phyloP scores from a whole-genome alignment of 92 coral and sea anemone genomes.

The Parazoanthus atlanticus region DNA sequence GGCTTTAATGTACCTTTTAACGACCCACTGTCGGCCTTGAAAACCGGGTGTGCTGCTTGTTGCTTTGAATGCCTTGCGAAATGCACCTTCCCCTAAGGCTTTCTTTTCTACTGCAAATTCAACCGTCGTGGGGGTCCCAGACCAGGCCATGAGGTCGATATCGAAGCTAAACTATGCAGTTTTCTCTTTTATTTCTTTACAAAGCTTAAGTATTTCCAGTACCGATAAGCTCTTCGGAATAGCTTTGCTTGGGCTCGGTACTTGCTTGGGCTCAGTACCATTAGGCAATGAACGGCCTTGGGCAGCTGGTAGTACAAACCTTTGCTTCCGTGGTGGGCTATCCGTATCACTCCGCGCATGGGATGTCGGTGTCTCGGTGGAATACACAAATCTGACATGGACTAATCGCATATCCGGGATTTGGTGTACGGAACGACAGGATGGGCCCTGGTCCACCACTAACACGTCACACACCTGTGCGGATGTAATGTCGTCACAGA shows the following conservation, averaged over 20 bases:
- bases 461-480: conserved; percentile 16
- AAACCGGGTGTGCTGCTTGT: conserved; percentile 14
- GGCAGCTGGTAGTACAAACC: too few relatives aligned
- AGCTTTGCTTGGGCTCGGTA: not conserved
- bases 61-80: not conserved
- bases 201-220: not conserved
- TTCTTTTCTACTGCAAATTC: not conserved
- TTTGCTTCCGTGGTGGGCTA: not conserved
- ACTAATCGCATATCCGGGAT: not conserved
- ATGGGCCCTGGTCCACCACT: not conserved
- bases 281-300: too few relatives aligned
- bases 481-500: conserved; percentile 3
- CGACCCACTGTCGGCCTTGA: not conserved
- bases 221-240: not conserved
- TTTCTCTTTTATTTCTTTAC: not conserved
- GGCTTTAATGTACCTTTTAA: not conserved
- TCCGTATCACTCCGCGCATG: not conserved
- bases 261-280: too few relatives aligned
- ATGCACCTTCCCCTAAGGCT: not conserved
- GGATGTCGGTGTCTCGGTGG: not conserved
- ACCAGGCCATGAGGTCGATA: not conserved
- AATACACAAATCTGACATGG: not conserved
- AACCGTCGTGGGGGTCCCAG: conserved; percentile 14
- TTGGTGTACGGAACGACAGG: not conserved
- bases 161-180: too few relatives aligned